Evolutionary conservation across 2,113 vertebrate species (phyloP).

Genomic region (Rhinolophus sinicus): DNA sequence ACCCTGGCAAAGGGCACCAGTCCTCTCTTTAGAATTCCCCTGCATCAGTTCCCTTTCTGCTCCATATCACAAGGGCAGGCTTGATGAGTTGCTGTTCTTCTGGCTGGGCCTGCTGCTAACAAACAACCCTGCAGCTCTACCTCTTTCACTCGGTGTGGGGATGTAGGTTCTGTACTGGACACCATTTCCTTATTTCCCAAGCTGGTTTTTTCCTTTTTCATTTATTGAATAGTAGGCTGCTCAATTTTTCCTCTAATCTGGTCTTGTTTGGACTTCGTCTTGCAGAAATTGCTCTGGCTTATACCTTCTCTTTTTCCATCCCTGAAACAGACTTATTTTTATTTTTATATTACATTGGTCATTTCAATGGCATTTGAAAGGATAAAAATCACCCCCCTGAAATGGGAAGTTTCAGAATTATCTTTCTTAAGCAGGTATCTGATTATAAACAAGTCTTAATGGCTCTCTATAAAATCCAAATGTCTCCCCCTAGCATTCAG

Average conservation of each 20-base stretch:
- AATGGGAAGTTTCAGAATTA: neutral
- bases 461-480: neutral
- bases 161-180: neutral
- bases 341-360: neutral
- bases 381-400: neutral
- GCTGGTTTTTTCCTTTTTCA: neutral
- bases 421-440: neutral
- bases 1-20: neutral
- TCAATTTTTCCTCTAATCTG: neutral
- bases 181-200: neutral
- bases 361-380: neutral
- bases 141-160: accelerated
- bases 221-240: neutral
- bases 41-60: too few species aligned
- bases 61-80: neutral
- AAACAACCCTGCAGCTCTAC: neutral
- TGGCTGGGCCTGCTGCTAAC: neutral
- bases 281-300: neutral
- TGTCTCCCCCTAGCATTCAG: neutral
- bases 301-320: neutral
- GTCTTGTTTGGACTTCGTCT: neutral
- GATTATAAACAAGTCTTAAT: neutral
- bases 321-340: neutral
- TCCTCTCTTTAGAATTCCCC: neutral
- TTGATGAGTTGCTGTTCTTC: too few species aligned